Percentiles rank a stretch among this genome's conserved stretches.
Evolutionary conservation across 2,113 vertebrate genomes (phyloP).

Genomic region (Herpetotheres cachinnans): DNA sequence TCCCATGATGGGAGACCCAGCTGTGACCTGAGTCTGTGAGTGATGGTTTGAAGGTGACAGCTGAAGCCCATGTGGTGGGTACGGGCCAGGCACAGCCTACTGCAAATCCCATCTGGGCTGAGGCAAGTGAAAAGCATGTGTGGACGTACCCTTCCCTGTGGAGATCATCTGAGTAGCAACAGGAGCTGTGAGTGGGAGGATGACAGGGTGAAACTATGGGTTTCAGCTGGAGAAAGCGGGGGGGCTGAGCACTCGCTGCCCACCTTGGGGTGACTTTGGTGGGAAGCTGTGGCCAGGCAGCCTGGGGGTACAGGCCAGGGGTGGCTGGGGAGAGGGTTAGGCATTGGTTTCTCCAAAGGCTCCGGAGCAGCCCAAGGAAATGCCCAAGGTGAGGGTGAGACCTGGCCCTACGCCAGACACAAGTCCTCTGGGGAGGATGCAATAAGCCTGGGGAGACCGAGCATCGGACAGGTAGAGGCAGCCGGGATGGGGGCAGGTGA

Average conservation of each 20-base stretch:
- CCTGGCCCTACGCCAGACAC: background rate
- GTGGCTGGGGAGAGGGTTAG: background rate
- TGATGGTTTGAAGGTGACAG: background rate
- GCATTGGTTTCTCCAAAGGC: background rate
- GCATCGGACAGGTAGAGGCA: background rate
- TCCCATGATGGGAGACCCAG: background rate
- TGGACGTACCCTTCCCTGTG: background rate
- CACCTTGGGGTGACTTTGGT: background rate
- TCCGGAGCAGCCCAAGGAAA: background rate
- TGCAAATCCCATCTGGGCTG: background rate
- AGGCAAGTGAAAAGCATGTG: background rate
- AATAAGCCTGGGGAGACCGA: background rate
- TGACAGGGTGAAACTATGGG: background rate
- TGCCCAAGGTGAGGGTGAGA: background rate
- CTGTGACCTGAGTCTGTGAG: background rate
- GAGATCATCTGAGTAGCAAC: background rate
- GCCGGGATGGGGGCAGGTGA: background rate
- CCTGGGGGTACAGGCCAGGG: background rate
- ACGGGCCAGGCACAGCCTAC: background rate
- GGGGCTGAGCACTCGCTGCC: background rate
- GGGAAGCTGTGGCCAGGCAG: background rate
- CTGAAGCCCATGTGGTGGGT: background rate
- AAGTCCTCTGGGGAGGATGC: background rate
- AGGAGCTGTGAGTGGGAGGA: background rate
- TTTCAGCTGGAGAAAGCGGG: background rate